These are phyloP conservation scores for Hemistola chrysoprasaria DNA, from an alignment of 2,888 invertebrate genomes.

Conservation along the genomic window DNA sequence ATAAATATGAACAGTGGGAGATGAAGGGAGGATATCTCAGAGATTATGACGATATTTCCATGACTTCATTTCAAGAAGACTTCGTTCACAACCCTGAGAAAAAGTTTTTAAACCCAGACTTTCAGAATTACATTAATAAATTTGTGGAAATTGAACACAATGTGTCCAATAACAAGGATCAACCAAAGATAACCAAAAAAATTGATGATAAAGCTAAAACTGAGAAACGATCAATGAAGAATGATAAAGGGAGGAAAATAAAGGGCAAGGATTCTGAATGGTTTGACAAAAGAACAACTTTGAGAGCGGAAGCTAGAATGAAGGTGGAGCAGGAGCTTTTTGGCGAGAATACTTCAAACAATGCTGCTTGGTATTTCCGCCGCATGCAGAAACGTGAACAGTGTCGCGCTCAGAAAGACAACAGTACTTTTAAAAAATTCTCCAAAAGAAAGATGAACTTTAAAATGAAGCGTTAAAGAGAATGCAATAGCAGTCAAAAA, in stretches of 20 bases:
- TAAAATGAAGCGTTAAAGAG: conserved; percentile 59
- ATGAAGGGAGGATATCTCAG: conserved; percentile 69
- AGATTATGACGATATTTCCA: conserved; percentile 62
- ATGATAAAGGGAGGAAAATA: conserved; percentile 28
- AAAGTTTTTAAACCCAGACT: conserved; percentile 37
- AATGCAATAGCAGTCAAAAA: conserved; percentile 8
- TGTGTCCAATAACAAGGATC: conserved; percentile 3
- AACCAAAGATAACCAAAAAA: conserved; percentile 11
- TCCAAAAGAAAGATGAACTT: conserved; percentile 62
- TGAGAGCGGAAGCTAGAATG: conserved; percentile 63
- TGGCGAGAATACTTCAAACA: conserved; percentile 54
- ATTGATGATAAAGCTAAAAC: conserved; percentile 27
- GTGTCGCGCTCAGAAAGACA: conserved; percentile 63
- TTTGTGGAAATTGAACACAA: conserved; percentile 34
- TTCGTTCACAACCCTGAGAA: conserved; percentile 39
- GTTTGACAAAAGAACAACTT: conserved; percentile 61
- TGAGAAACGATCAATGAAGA: conserved; percentile 23
- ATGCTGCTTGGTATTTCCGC: conserved; percentile 73
- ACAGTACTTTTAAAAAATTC: conserved; percentile 57
- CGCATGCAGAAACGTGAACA: conserved; percentile 74
- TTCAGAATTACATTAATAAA: conserved; percentile 42
- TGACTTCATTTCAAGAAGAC: conserved; percentile 48
- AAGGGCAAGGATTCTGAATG: conserved; percentile 49
- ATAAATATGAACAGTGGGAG: conserved; percentile 73
- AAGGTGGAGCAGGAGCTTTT: conserved; percentile 61